Evolutionary conservation across 2,113 vertebrate species (phyloP).

Genomic region (Aepyceros melampus): DNA sequence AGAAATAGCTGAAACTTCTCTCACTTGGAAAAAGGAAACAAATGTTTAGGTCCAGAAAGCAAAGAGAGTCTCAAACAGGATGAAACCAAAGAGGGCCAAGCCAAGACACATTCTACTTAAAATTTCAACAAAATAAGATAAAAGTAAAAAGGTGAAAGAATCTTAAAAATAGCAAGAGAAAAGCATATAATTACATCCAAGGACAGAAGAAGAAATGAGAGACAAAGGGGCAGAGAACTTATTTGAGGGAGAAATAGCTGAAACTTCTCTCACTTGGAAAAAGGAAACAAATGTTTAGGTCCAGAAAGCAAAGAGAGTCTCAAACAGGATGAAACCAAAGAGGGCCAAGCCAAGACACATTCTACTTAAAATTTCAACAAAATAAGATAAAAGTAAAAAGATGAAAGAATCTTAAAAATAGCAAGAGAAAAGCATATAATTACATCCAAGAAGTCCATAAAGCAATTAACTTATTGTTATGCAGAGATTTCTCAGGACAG

Average conservation of each 20-base stretch:
- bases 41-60: background rate
- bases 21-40: background rate
- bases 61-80: background rate
- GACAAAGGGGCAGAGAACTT: no score
- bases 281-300: background rate
- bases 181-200: background rate
- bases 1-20: no score
- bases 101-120: background rate
- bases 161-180: background rate
- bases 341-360: background rate
- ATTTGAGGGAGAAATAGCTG: no score
- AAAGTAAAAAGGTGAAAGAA: background rate
- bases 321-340: background rate
- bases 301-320: background rate
- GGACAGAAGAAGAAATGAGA: no score
- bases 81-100: background rate
- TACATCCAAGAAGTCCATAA: background rate
- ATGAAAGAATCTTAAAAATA: background rate
- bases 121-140: background rate
- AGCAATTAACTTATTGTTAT: background rate
- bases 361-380: background rate
- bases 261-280: no score
- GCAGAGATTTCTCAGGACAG: background rate
- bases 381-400: background rate
- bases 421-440: background rate